phyloP scores from a whole-genome alignment of 64 coral and sea anemone species.

The Montipora sp. region DNA sequence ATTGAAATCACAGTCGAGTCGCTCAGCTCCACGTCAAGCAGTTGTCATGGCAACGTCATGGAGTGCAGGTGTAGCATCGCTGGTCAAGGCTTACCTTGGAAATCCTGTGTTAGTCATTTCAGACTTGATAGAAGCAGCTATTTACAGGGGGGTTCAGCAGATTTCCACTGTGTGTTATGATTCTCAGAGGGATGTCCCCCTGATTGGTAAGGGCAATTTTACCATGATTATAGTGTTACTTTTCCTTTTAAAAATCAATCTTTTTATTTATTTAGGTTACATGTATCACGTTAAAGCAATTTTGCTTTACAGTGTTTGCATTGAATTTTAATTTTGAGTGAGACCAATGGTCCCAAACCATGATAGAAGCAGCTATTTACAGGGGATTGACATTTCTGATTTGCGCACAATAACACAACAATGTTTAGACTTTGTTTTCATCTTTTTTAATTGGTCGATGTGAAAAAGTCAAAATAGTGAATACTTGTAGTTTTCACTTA shows the following conservation, averaged over 20 bases:
- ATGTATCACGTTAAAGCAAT: no score
- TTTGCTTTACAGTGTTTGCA: no score
- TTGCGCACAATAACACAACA: no score
- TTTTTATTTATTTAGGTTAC: not conserved
- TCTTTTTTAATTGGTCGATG: no score
- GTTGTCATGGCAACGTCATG: constrained; percentile 82
- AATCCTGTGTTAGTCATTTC: constrained; percentile 87
- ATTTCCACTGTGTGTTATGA: constrained; percentile 62
- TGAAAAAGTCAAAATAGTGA: no score
- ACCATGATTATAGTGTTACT: not conserved
- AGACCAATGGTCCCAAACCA: no score
- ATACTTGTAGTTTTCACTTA: no score
- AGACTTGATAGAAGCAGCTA: constrained; percentile 83
- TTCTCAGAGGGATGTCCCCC: constrained; percentile 54
- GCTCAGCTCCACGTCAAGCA: constrained; percentile 79
- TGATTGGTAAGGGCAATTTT: constrained; percentile 63
- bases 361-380: no score
- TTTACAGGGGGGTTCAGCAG: constrained; percentile 79
- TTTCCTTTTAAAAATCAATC: not conserved
- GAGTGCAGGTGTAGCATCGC: constrained; percentile 79
- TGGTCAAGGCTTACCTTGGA: constrained; percentile 84
- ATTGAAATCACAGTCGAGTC: constrained; percentile 63
- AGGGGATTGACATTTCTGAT: no score
- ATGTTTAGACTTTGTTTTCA: no score
- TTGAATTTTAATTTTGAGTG: no score